Evolutionary conservation across 92 coral and sea anemone species (phyloP).

Genomic region (Porites cylindrica): DNA sequence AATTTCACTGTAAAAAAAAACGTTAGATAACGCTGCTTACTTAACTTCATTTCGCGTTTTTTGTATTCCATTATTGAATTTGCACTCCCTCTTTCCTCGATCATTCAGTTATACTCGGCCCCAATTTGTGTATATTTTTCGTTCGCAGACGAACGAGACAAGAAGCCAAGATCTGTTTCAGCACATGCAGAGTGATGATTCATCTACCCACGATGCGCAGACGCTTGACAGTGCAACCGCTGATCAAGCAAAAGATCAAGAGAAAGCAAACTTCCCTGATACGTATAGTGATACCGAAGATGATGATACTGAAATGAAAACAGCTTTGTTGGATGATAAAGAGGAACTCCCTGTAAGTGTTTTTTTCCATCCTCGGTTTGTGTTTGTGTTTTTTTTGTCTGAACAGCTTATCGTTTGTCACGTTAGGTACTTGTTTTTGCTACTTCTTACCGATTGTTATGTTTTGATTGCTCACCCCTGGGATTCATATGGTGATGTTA

Average conservation of each 20-base stretch:
- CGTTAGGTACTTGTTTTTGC: no score
- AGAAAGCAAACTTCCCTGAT: slow-evolving; percentile 78
- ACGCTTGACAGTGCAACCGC: slow-evolving; percentile 97
- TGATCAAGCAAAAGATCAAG: slow-evolving; percentile 92
- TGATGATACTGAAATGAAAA: slow-evolving; percentile 75
- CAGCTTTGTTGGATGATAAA: slow-evolving; percentile 62
- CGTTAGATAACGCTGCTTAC: no score
- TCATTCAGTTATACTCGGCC: not conserved
- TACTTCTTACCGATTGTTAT: no score
- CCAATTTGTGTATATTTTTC: not conserved
- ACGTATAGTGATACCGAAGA: slow-evolving; percentile 72
- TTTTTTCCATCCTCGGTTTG: not conserved
- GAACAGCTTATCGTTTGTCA: not conserved
- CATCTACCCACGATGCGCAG: slow-evolving; percentile 84
- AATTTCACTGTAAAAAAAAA: no score
- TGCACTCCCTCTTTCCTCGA: not conserved
- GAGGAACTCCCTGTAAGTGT: slow-evolving; percentile 69
- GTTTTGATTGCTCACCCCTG: no score
- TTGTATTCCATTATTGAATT: not conserved
- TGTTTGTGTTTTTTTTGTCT: not conserved
- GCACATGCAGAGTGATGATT: slow-evolving; percentile 82
- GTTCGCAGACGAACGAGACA: slow-evolving; percentile 37
- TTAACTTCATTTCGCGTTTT: not conserved
- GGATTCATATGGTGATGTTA: no score
- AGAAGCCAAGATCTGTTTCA: slow-evolving; percentile 84